Evolutionary conservation across 2,888 invertebrate genomes (phyloP), one percentile per base, ranked within the genome.

Genomic region (Oxytorus armatus): DNA sequence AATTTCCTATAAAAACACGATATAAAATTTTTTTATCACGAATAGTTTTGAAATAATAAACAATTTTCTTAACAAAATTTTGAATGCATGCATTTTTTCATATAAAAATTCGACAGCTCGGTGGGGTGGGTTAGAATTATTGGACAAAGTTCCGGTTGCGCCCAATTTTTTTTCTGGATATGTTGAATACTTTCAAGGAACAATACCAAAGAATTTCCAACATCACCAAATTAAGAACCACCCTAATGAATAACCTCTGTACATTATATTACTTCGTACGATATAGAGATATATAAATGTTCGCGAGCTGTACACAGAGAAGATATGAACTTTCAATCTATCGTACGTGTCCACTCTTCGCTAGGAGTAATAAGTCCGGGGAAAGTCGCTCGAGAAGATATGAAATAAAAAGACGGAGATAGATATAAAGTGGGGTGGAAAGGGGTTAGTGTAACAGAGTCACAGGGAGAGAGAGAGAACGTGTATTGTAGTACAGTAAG

Each of bases 311-410:
- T 49, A 29, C 49, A 21, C 42, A 39, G 36, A 59, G 23, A 72
- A 61, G 42, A 55, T 55, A 11, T 18, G 51, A 70, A 61, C 51
- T 53, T 76, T 63, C 53, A 70, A 66, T 76, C 66, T 51, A 75
- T 72, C 65, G 59, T 66, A 66, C 25, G 51, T 61, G 69, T 57
- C 70, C 73, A 77, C 72, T 69, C 29, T 63, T 72, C 47, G 65
- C 51, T 63, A 61, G 77, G 75, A 79, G 81, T 77, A 79, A 70
- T 79, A 70, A 83, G 76, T 74, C 75, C 75, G 69, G 61, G n/a
- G 76, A 78, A 82, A 63, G 74, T 77, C 68, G 79, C 72, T 76
- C 79, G 55, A 42, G 55, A 39, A 73, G 82, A 72, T 72, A 57
- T 77, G 75, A 59, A 77, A 69, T 69, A 76, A 63, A 80, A 69